Evolutionary conservation across 30 jellyfish, hydroid and myxozoan genomes (phyloP).

Genomic region (Nemopilema nomurai): DNA sequence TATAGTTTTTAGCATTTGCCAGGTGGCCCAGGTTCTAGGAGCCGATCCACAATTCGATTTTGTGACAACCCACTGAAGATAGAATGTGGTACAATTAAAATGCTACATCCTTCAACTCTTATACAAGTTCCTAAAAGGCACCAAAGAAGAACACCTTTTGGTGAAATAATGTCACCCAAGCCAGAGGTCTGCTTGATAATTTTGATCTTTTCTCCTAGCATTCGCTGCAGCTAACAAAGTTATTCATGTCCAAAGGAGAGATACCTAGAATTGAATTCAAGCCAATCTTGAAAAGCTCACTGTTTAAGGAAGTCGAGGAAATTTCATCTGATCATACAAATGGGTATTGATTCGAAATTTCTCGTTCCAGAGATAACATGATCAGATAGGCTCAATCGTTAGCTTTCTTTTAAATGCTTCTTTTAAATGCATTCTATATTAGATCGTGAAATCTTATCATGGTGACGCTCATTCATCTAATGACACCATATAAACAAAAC

Average conservation of each 20-base stretch:
- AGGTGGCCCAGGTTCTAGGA: too few species aligned
- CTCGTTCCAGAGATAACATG: background rate
- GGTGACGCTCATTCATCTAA: too few species aligned
- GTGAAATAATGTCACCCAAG: background rate
- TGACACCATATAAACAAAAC: too few species aligned
- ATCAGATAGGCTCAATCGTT: background rate
- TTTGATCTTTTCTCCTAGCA: background rate
- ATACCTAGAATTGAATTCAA: slow-evolving; percentile 1
- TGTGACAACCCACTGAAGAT: too few species aligned
- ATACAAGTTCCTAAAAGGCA: too few species aligned
- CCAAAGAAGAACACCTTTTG: background rate
- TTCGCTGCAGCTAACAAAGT: background rate
- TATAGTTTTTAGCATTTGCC: too few species aligned
- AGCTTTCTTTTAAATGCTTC: background rate
- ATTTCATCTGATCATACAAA: background rate
- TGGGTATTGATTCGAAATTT: background rate
- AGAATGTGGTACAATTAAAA: too few species aligned
- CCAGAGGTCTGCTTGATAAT: background rate
- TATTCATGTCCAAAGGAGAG: slow-evolving; percentile 9
- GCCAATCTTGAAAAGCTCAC: background rate
- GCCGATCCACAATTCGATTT: too few species aligned
- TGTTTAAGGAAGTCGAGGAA: background rate
- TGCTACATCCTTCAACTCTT: too few species aligned
- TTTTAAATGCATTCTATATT: background rate
- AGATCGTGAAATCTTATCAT: background rate